Evolutionary conservation across 2,888 invertebrate genomes (phyloP), one percentile per base, ranked within the genome.

Genomic region (Thymelicus sylvestris): DNA sequence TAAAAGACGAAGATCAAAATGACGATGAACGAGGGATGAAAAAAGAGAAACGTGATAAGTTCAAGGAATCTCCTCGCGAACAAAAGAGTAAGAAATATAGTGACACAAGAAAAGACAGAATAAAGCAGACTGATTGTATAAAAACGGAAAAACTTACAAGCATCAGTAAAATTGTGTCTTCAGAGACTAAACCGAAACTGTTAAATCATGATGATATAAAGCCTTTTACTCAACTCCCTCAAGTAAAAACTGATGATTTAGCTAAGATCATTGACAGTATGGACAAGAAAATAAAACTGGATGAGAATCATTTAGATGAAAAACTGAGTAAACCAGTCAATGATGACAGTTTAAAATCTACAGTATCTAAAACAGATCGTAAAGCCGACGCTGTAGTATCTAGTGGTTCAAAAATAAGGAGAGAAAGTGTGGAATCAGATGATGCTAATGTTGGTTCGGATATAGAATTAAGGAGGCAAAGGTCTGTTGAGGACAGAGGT

Each of bases 401-500:
- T 50, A 78, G 77, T 60, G 73, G 81, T 57, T 71, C 84, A 24
- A 88, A 86, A 76, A 76, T 85, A 64, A 86, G 94, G 72, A 86
- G 92, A 68, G 90, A 86, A 74, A 94, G 94, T 76, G 77, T 91
- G 55, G 94, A 91, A 15, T 90, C 89, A n/a, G 83, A 84, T 52
- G 92, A 90, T 72, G 72, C 81, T 38, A 76, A 81, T 12, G 55
- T 76, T n/a, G 88, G 85, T 72, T 89, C 89, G 39, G 94, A 93
- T 5, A 78, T 81, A 67, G 83, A 81, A 47, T 83, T 95, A 13
- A 92, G 91, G 74, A 90, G 95, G 72, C 95, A 95, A 76, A 95
- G 94, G 74, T 95, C 95, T 61, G 85, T 95, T 31, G 95, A 95
- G 71, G 95, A 95, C 31, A 94, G 94, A 73, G 90, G 94, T 71